Evolutionary conservation across 2,113 vertebrate genomes (phyloP), one percentile per base, ranked within the genome.

Genomic region (Dicerorhinus sumatrensis): DNA sequence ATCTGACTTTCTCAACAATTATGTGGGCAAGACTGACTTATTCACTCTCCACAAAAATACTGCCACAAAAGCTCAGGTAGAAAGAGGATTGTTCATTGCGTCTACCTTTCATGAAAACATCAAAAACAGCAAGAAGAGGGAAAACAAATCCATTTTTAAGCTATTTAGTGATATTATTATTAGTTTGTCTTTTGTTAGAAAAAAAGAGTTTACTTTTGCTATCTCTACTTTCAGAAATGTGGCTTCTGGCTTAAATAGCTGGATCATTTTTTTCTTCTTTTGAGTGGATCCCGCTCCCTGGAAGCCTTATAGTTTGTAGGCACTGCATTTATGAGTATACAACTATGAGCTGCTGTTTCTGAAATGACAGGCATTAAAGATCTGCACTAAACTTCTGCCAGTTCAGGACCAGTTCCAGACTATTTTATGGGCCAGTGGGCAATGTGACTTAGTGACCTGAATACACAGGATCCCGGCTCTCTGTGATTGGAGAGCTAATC

Each of bases 111-210:
- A 87, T 62, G 69, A 60, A 79, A 54, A 73, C 13, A 70, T 60
- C 1, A 81, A 54, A 8, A 82, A 58, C 60, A 77, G 63, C 21
- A 51, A 69, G 10, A 62, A 73, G 65, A 63, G 11, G 69, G 25
- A 95, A 81, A 95, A 48, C 3, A 72, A 81, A 90, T 79, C 20
- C 33, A 39, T 92, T 85, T 67, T 36, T 73, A 83, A 95, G n/a
- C 11, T 85, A 76, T 31, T 77, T 2, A 14, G 0, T 63, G 4
- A 89, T 92, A 89, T 89, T 20, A 79, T 36, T 75, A 75, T 77
- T 65, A 92, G 27, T 0, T 36, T 82, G 6, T 36, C 54, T 73
- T 72, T 93, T 62, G 12, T 79, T 36, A 70, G 54, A 8, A 4
- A 31, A 25, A 31, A 60, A 65, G 73, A 25, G 20, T 1, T 81